A percentile compares a stretch with the other conserved stretches of the same genome.
phyloP scores from a whole-genome alignment of 2,113 vertebrate genomes.

The Ahaetulla prasina region DNA sequence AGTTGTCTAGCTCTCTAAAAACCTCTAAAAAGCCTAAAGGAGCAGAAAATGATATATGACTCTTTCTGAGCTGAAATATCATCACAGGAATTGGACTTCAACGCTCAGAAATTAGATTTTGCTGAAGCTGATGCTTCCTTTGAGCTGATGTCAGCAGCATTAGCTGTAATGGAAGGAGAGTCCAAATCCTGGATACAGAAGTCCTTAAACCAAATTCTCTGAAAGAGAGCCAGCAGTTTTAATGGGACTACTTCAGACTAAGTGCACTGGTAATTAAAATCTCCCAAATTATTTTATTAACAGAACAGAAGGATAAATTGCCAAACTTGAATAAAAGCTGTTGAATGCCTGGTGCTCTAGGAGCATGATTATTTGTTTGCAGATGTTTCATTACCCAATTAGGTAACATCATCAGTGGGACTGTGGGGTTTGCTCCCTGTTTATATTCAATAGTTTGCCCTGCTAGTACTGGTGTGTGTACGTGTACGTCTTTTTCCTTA shows the following conservation, averaged over 20 bases:
- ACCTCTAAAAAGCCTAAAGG: slow-evolving; percentile 17
- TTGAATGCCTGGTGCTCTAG: not conserved
- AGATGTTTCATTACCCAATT: not conserved
- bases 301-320: not conserved
- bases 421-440: not conserved
- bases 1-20: slow-evolving; percentile 21
- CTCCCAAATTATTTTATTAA: not conserved
- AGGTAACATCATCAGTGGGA: not conserved
- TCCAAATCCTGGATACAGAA: not conserved
- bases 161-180: not conserved
- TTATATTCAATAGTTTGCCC: not conserved
- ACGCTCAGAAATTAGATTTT: slow-evolving; percentile 22
- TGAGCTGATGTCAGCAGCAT: not conserved
- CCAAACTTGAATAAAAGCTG: not conserved
- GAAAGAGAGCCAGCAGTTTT: not conserved
- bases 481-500: not conserved
- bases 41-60: slow-evolving; percentile 6
- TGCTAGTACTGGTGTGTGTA: not conserved
- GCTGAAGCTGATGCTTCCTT: slow-evolving; percentile 3
- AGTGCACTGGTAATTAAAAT: not conserved
- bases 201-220: not conserved
- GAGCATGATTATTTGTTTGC: not conserved
- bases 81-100: slow-evolving; percentile 24
- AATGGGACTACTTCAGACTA: not conserved
- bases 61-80: slow-evolving; percentile 22